Evolutionary conservation across 2,113 vertebrate genomes (phyloP).

Genomic region (Brachyistius frenatus): DNA sequence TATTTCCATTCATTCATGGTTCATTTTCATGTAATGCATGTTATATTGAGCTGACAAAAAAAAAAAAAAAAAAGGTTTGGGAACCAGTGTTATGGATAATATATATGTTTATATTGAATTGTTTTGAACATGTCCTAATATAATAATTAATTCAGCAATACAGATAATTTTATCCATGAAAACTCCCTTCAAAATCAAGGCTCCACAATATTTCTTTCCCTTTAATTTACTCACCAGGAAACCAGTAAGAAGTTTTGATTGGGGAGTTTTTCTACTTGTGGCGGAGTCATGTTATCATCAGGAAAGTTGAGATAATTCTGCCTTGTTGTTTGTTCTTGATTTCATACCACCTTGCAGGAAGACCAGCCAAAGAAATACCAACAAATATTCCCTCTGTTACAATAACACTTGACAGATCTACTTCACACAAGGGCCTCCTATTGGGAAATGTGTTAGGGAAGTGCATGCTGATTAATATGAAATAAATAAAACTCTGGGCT

Average conservation of each 20-base stretch:
- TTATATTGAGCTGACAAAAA: no score
- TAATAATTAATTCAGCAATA: slow-evolving; percentile 8
- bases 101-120: neutral
- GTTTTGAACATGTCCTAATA: neutral
- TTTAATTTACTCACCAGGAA: slow-evolving; percentile 4
- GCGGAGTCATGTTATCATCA: slow-evolving; percentile 23
- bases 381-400: slow-evolving; percentile 67
- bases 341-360: slow-evolving; percentile 48
- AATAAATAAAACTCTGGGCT: slow-evolving; percentile 70
- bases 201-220: no score
- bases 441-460: slow-evolving; percentile 64
- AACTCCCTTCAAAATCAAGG: no score
- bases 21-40: neutral
- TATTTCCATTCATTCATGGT: no score
- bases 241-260: slow-evolving; percentile 12
- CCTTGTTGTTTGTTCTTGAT: slow-evolving; percentile 48
- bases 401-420: slow-evolving; percentile 76
- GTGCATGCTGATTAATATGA: slow-evolving; percentile 75
- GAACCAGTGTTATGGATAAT: neutral
- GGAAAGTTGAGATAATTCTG: slow-evolving; percentile 29
- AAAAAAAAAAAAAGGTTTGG: no score
- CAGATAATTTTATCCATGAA: neutral
- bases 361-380: slow-evolving; percentile 57
- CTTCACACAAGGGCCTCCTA: slow-evolving; percentile 73
- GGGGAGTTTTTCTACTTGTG: neutral